Conservation (phyloP, 2,797 vertebrate species). For the Peromyscus melanophrys region DNA sequence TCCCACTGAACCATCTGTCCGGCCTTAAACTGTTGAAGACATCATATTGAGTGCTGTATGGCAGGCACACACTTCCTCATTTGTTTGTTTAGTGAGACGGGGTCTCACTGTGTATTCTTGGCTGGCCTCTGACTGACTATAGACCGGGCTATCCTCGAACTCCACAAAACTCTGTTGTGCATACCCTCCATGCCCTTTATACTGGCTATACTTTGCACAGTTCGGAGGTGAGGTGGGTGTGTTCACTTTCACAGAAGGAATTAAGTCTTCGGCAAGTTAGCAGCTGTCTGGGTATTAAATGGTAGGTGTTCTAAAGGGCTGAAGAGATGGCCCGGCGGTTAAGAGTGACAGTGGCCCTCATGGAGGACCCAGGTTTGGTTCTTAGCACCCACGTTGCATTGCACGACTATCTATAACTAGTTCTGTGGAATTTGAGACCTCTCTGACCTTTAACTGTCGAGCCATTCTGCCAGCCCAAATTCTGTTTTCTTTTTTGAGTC, state of each 20-base stretch:
- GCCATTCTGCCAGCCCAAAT: neutral
- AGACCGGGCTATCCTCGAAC: neutral
- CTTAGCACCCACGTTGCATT: neutral
- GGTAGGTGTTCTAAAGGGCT: neutral
- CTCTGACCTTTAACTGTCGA: neutral
- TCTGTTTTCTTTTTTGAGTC: neutral
- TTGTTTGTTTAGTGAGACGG: no score
- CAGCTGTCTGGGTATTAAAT: neutral
- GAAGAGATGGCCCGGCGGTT: neutral
- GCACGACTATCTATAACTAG: neutral
- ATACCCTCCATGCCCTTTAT: neutral
- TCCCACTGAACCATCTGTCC: neutral
- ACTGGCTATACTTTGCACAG: neutral
- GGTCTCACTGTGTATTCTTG: neutral
- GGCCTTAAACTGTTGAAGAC: neutral
- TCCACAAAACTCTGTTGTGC: fast-evolving
- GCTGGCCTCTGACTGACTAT: neutral
- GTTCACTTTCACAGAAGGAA: neutral
- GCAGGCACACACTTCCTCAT: neutral
- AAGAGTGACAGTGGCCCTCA: neutral
- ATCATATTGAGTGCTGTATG: neutral
- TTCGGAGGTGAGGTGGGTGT: neutral
- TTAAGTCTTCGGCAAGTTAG: neutral
- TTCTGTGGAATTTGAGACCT: neutral
- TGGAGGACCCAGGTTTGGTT: neutral